Base-by-base conservation (phyloP, 2,888 invertebrate genomes). In the Operophtera brumata region DNA sequence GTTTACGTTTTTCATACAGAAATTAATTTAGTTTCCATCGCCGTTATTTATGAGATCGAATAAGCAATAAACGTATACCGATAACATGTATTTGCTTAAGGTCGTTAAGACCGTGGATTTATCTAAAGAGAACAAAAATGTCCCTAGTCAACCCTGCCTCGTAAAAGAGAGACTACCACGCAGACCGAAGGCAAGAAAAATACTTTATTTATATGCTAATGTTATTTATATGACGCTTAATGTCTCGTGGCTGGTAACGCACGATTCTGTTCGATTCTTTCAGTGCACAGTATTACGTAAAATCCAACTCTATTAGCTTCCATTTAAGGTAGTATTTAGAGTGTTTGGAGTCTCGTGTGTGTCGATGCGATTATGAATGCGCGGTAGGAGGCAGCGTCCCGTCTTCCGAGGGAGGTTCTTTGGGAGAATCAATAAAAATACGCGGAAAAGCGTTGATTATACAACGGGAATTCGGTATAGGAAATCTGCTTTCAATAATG, bases 141-240 rank as follows among this genome's bases (percentile, higher is more conserved):
- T 82, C 82, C 79, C 81, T 71, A 73, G 81, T 78, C 82, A 85
- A 83, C 82, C 78, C 84, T 76, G 75, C 77, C 77, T 88, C 88
- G 84, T 88, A 89, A 90, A 87, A 82, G 84, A 81, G 82, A 78
- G 75, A 77, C 80, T 80, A 80, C 81, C 74, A 71, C 76, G 77
- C 76, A 73, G 73, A 79, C 80, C 79, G 66, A 67, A 80, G 76
- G 78, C 86, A 84, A 87, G 89, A 86, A 86, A 89, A 87, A 89
- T 90, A 87, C 88, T 90, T 90, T 89, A 90, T 90, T 89, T 90
- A 90, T 89, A 90, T 89, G 90, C 86, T 88, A 90, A 90, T 89
- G 90, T 90, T 88, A 90, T 89, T 90, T 90, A 90, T 90, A 89
- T 88, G 88, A 89, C 85, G 88, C 83, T 89, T 89, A 90, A 89